Evolutionary conservation across 2,888 invertebrate genomes (phyloP).

Genomic region (Cordilura impudica): DNA sequence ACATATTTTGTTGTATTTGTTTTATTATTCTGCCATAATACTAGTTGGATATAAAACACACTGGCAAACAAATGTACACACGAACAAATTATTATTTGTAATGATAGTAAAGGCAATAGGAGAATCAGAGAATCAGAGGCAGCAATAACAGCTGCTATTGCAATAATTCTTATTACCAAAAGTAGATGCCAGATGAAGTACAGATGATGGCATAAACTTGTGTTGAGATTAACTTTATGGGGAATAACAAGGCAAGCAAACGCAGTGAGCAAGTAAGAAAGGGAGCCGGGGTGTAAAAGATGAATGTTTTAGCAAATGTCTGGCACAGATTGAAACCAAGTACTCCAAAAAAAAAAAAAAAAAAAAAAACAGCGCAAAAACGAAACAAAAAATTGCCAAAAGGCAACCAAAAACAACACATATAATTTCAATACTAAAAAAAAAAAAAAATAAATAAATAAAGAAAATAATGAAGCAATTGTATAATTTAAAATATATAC

Average conservation of each 20-base stretch:
- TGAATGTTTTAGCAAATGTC: constrained; percentile 56
- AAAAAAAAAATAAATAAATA: neutral
- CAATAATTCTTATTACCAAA: constrained; percentile 72
- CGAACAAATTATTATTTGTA: constrained; percentile 12
- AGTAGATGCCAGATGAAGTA: constrained; percentile 74
- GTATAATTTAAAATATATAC: constrained; percentile 30
- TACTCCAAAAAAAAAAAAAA: constrained; percentile 19
- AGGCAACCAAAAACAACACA: constrained; percentile 48
- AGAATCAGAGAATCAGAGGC: constrained; percentile 55
- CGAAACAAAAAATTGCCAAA: constrained; percentile 42
- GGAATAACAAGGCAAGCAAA: neutral
- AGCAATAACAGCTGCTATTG: constrained; percentile 71
- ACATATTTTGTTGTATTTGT: constrained; percentile 11
- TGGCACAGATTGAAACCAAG: constrained; percentile 54
- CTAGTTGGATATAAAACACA: constrained; percentile 67
- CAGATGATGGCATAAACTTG: constrained; percentile 70
- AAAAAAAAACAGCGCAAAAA: neutral
- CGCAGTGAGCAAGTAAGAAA: neutral
- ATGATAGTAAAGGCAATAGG: constrained; percentile 19
- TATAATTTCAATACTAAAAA: constrained; percentile 42
- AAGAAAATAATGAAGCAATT: constrained; percentile 54
- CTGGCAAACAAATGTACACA: constrained; percentile 43
- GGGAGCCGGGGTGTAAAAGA: constrained; percentile 14
- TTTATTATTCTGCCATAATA: constrained; percentile 39
- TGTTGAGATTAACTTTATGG: constrained; percentile 46